Conservation (phyloP, 2,113 vertebrate genomes). For the Myotis davidii region DNA sequence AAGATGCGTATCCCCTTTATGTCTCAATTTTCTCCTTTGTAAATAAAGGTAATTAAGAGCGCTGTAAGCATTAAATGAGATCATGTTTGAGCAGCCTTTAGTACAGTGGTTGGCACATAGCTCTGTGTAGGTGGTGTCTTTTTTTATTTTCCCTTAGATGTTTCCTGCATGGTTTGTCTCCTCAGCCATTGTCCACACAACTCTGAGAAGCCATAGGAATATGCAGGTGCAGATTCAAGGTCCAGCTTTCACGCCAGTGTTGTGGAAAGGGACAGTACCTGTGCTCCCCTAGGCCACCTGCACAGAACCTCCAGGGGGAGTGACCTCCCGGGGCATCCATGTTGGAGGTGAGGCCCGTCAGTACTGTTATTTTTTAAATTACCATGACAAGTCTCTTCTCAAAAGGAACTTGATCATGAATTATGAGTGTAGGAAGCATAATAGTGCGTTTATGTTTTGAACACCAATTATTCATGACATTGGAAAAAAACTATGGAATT, state of each 20-base stretch:
- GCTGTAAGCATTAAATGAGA: not conserved
- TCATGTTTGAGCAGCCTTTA: not conserved
- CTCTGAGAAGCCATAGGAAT: not conserved
- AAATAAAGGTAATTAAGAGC: not conserved
- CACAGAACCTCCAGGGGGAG: not conserved
- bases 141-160: not conserved
- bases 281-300: not conserved
- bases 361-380: not conserved
- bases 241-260: not conserved
- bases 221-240: not conserved
- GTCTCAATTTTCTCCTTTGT: not conserved
- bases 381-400: not conserved
- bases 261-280: not conserved
- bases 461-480: not conserved
- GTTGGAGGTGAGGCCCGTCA: not conserved
- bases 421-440: not conserved
- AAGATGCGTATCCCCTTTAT: not conserved
- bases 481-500: conserved; percentile 17
- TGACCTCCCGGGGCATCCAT: not conserved
- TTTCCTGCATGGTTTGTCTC: not conserved
- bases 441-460: not conserved
- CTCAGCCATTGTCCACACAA: not conserved
- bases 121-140: not conserved
- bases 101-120: not conserved
- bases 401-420: not conserved